Base-by-base conservation (phyloP, 2,797 vertebrate genomes). In the Parotocinclus haroldoi region DNA sequence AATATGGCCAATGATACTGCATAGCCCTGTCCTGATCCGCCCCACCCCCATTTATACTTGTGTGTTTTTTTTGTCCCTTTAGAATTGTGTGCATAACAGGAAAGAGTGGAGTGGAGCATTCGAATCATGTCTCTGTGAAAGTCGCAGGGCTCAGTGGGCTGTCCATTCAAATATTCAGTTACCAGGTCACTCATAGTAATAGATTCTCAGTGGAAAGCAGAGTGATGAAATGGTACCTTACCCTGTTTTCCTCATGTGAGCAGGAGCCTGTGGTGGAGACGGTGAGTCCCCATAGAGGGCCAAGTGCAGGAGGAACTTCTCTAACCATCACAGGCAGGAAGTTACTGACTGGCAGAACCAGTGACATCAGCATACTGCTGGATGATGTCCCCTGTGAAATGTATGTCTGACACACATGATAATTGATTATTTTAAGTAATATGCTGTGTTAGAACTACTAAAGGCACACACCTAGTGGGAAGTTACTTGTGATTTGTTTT, bases 31-130 rank as follows among this genome's bases (percentile, higher is more conserved):
- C 3, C 44, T n/a, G 19, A 12, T 42, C 19, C 16, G 10, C 49
- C 7, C n/a, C n/a, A n/a, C 16, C 16, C 7, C 1, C 38, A 40
- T 11, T 19, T 8, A 52, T 16, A 42, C 19, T 4, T 19, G 1
- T 42, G 12, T 46, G 5, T 27, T 53, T 42, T 40, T 57, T 17
- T n/a, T n/a, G n/a, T 71, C 52, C 49, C 53, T 78, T 52, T 87
- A 98, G 96, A 79, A 95, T 98, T 0, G 94, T 98, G 50, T 99
- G 96, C 7, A 51, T 82, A 82, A 94, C 95, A 0, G 87, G 83
- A 0, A 80, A 83, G 67, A 96, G 93, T 14, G 54, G 82, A 53
- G 83, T 85, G 0, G 91, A 93, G 83, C 91, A 81, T 76, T 64
- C 72, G 0, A 95, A 93, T 4, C 78, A 87, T 0, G 81, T 93